Conservation (phyloP, 2,797 vertebrate species). For the Epinephelus malabaricus region DNA sequence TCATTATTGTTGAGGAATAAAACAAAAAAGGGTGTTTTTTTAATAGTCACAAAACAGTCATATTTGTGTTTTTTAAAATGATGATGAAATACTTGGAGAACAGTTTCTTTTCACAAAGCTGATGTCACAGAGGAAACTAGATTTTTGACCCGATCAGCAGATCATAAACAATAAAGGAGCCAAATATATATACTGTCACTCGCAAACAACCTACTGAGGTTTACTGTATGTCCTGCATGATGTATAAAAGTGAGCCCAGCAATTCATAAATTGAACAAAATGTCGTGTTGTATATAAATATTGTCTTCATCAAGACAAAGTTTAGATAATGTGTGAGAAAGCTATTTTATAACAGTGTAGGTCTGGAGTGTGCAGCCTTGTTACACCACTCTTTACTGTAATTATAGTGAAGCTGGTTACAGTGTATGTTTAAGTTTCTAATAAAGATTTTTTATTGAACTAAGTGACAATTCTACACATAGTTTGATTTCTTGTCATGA, state of each 20-base stretch:
- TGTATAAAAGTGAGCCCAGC: not conserved
- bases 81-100: not conserved
- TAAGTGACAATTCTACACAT: not conserved
- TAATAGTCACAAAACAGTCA: no score
- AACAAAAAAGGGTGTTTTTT: not conserved
- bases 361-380: not conserved
- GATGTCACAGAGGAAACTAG: not conserved
- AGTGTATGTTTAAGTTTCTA: not conserved
- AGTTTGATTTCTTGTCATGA: not conserved
- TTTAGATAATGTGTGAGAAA: not conserved
- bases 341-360: not conserved
- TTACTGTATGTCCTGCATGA: not conserved
- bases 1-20: not conserved
- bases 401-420: not conserved
- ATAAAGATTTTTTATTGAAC: not conserved
- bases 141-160: not conserved
- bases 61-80: not conserved
- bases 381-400: not conserved
- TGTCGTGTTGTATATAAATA: not conserved
- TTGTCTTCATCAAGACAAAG: not conserved
- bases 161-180: not conserved
- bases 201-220: not conserved
- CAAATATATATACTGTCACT: not conserved
- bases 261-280: not conserved
- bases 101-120: not conserved